Conservation (phyloP, 1,140 invertebrate genomes). For the Microvelia longipes region DNA sequence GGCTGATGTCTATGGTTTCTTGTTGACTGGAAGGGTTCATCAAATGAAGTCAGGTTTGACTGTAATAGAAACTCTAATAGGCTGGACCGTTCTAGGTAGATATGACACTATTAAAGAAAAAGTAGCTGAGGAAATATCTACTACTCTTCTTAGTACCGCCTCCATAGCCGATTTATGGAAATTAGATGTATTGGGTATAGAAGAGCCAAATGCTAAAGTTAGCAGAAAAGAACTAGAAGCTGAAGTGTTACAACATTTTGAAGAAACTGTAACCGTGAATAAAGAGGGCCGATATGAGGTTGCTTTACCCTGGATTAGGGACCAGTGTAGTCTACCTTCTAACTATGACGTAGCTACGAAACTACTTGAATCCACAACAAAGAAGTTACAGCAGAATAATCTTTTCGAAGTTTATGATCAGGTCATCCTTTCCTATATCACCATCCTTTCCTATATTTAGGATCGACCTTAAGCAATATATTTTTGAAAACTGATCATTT, state of each 20-base stretch:
- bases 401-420: background rate
- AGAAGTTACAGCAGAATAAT: conserved; percentile 20
- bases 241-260: background rate
- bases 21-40: background rate
- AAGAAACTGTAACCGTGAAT: conserved; percentile 1
- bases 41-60: background rate
- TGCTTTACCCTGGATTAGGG: conserved; percentile 2
- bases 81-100: background rate
- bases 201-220: background rate
- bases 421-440: too few relatives aligned
- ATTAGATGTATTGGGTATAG: conserved; percentile 2
- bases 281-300: conserved; percentile 3
- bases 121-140: background rate
- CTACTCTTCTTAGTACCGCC: background rate
- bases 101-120: background rate
- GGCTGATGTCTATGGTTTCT: background rate
- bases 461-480: too few relatives aligned
- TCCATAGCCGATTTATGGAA: conserved; percentile 4
- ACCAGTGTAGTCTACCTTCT: background rate
- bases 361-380: background rate
- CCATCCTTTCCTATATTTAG: too few relatives aligned
- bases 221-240: conserved; percentile 1
- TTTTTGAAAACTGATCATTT: too few relatives aligned
- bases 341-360: conserved; percentile 1
- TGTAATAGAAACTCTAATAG: background rate